phyloP scores from a whole-genome alignment of 2,113 vertebrate species.

The Chiloscyllium plagiosum region DNA sequence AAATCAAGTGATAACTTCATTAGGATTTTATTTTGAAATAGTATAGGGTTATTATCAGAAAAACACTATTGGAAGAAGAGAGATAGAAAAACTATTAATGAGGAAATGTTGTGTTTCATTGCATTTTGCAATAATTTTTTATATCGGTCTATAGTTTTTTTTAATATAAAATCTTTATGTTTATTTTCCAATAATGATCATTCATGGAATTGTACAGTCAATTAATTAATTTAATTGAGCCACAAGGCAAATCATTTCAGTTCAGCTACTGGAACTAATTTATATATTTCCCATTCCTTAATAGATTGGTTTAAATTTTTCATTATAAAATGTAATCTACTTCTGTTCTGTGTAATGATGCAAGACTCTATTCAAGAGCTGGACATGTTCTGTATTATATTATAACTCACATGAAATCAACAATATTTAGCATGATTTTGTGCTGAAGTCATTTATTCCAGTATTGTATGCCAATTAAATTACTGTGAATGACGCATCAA shows the following conservation, averaged over 20 bases:
- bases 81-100: background rate
- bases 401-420: constrained; percentile 98
- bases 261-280: constrained; percentile 97
- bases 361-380: background rate
- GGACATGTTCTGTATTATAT: constrained; percentile 58
- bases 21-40: background rate
- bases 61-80: background rate
- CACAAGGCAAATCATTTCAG: constrained; percentile 89
- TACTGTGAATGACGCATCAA: constrained; percentile 77
- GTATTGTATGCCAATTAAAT: constrained; percentile 87
- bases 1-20: background rate
- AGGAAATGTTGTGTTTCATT: background rate
- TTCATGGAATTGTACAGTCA: constrained; percentile 72
- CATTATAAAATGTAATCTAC: constrained; percentile 69
- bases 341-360: background rate
- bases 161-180: constrained; percentile 9
- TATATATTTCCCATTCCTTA: constrained; percentile 94
- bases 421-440: constrained; percentile 87
- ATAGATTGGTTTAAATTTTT: constrained; percentile 86
- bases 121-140: background rate
- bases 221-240: constrained; percentile 91
- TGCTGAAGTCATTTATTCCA: constrained; percentile 98
- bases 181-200: constrained; percentile 45
- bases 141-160: background rate
- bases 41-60: background rate